Evolutionary conservation across 1,140 invertebrate genomes (phyloP).

Genomic region (Drosophila truncata): DNA sequence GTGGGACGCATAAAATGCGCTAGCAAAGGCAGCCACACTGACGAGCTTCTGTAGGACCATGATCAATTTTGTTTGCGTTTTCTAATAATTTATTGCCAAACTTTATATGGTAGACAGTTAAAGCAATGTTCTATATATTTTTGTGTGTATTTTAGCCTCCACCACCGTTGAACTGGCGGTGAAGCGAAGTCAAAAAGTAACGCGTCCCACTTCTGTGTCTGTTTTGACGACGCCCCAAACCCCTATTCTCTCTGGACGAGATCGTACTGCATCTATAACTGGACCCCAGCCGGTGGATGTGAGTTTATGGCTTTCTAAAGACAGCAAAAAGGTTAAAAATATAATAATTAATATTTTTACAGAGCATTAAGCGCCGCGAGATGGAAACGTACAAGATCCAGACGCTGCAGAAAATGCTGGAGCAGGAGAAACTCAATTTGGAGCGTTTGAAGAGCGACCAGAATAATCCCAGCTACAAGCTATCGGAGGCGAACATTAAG

Average conservation of each 20-base stretch:
- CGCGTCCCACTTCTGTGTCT: conserved; percentile 76
- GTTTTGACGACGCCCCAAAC: conserved; percentile 73
- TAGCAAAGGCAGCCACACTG: conserved; percentile 37
- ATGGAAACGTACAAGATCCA: conserved; percentile 90
- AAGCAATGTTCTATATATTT: conserved; percentile 2
- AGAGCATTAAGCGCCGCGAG: conserved; percentile 92
- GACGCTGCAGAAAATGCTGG: conserved; percentile 92
- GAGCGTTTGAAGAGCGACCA: conserved; percentile 87
- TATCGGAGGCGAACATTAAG: conserved; percentile 82
- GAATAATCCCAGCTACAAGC: conserved; percentile 79
- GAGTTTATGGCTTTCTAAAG: conserved; percentile 61
- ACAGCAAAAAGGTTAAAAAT: neutral
- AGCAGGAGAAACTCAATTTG: conserved; percentile 92
- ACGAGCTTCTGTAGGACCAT: conserved; percentile 33
- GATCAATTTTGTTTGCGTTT: neutral
- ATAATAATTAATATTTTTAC: conserved; percentile 16
- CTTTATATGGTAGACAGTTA: conserved; percentile 17
- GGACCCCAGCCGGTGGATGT: conserved; percentile 96
- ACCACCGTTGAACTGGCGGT: conserved; percentile 82
- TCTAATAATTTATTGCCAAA: neutral
- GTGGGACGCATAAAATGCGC: conserved; percentile 42
- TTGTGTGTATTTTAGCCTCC: conserved; percentile 54
- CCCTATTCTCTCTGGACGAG: conserved; percentile 76
- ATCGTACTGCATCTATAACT: conserved; percentile 89
- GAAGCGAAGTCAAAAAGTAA: conserved; percentile 79